Percentiles rank a stretch among this genome's conserved stretches.
Conservation (phyloP, 2,113 vertebrate species). For the Antennarius striatus region DNA sequence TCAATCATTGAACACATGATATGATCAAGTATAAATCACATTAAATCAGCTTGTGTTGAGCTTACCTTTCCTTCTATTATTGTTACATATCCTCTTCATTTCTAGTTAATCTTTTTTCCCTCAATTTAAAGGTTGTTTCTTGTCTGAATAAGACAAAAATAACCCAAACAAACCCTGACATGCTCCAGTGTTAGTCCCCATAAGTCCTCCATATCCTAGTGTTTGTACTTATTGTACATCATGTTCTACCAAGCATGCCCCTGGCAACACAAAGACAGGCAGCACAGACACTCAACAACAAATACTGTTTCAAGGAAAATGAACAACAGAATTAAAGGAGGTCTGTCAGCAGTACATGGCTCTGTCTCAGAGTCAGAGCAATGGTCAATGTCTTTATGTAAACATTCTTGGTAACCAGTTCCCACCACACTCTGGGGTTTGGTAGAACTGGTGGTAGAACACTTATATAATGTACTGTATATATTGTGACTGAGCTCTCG, state of each 20-base stretch:
- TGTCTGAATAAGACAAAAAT: not conserved
- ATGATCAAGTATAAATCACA: slow-evolving; percentile 15
- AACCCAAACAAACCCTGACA: slow-evolving; percentile 4
- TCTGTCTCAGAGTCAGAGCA: slow-evolving; percentile 12
- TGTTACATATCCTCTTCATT: slow-evolving; percentile 6
- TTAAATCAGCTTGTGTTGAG: slow-evolving; percentile 28
- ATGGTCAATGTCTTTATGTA: slow-evolving; percentile 34
- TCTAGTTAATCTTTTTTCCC: not conserved
- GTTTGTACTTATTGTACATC: too few species aligned
- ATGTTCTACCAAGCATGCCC: too few species aligned
- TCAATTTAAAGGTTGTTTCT: not conserved
- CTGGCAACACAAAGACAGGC: too few species aligned
- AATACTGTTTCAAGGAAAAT: not conserved
- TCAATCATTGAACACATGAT: slow-evolving; percentile 52
- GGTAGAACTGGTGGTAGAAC: too few species aligned
- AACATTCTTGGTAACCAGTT: too few species aligned
- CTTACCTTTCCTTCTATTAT: not conserved
- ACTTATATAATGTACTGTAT: too few species aligned
- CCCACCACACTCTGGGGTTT: too few species aligned
- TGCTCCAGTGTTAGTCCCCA: not conserved
- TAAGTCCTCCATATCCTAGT: not conserved
- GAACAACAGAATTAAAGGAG: not conserved
- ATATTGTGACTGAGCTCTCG: too few species aligned
- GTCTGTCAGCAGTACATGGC: slow-evolving; percentile 1
- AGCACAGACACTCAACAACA: too few species aligned